A percentile compares a stretch with the other conserved stretches of the same genome.
Conservation (phyloP, 2,888 invertebrate genomes). For the Coleophora deauratella region DNA sequence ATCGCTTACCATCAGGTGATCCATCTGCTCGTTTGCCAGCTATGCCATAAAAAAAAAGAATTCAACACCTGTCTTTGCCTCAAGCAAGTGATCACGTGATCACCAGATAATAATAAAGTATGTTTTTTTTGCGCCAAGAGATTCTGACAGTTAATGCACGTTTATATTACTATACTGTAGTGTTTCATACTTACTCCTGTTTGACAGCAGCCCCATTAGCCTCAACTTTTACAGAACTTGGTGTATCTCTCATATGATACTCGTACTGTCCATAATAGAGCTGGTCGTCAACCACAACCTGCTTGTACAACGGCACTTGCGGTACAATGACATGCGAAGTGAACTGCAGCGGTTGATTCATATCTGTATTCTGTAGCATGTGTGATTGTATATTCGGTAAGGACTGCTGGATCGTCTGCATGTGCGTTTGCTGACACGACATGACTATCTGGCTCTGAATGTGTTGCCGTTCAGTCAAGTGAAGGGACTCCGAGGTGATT, state of each 20-base stretch:
- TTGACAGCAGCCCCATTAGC: constrained; percentile 21
- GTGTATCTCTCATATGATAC: constrained; percentile 37
- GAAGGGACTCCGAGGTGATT: constrained; percentile 41
- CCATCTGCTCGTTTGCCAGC: no score
- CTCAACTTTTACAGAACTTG: constrained; percentile 42
- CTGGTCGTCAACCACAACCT: constrained; percentile 46
- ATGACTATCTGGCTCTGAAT: constrained; percentile 50
- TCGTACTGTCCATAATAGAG: constrained; percentile 49
- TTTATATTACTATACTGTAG: no score
- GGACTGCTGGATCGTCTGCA: constrained; percentile 30
- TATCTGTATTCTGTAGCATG: constrained; percentile 38
- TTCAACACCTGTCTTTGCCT: no score
- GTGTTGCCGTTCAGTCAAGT: constrained; percentile 41
- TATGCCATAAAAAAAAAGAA: no score
- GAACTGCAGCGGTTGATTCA: constrained; percentile 46
- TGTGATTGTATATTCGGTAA: constrained; percentile 20
- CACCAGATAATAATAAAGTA: no score
- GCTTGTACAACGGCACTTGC: constrained; percentile 41
- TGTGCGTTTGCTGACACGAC: constrained; percentile 50
- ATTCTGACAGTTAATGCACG: no score
- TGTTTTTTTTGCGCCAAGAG: no score
- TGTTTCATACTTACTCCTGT: constrained; percentile 21
- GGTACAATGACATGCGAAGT: constrained; percentile 54
- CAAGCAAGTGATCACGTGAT: no score
- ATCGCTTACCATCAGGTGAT: no score